phyloP scores from a whole-genome alignment of 2,888 invertebrate genomes.

The Smittia aterrima region DNA sequence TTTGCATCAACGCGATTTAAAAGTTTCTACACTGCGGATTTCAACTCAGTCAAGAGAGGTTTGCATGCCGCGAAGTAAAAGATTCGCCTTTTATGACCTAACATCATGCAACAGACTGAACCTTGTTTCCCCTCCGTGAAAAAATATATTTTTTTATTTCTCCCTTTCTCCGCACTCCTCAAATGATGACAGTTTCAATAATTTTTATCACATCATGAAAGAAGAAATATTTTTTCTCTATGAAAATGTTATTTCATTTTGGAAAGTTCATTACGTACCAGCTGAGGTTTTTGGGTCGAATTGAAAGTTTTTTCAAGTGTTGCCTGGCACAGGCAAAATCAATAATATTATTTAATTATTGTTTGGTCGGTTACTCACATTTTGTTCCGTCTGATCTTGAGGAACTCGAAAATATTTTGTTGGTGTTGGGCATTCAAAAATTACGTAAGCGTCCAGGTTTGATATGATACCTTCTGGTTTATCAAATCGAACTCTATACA shows the following conservation, averaged over 20 bases:
- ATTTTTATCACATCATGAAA: constrained; percentile 11
- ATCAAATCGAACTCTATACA: no score
- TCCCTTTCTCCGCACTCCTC: not conserved
- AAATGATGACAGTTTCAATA: not conserved
- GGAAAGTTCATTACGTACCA: constrained; percentile 19
- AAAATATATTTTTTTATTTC: not conserved
- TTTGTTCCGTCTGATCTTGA: not conserved
- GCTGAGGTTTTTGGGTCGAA: not conserved
- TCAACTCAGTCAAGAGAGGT: no score
- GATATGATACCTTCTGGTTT: no score
- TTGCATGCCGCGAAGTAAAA: not conserved
- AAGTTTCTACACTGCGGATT: no score
- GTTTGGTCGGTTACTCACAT: not conserved
- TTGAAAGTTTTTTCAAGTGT: not conserved
- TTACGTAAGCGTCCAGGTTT: not conserved
- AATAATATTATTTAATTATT: constrained; percentile 2
- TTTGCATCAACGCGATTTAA: no score
- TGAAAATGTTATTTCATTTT: constrained; percentile 15
- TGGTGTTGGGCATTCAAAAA: not conserved
- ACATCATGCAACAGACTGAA: constrained; percentile 13
- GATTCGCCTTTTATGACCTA: not conserved
- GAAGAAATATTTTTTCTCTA: not conserved
- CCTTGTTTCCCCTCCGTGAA: not conserved
- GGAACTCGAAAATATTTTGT: not conserved
- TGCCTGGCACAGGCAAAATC: not conserved